These are phyloP conservation scores for Pecten maximus DNA, from an alignment of 2,888 invertebrate species.

Conservation along the genomic window DNA sequence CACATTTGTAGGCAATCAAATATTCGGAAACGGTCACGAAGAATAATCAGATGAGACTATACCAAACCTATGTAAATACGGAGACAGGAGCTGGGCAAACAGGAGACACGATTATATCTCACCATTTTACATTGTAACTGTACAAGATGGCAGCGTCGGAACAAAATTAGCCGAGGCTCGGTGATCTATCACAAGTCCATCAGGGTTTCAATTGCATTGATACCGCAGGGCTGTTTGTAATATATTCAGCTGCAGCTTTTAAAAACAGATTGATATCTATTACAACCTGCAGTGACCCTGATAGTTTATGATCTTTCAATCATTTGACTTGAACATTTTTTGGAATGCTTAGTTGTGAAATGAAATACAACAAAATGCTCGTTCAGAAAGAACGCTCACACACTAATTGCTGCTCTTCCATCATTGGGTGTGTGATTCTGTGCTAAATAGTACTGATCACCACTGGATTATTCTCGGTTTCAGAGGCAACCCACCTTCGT, in stretches of 20 bases:
- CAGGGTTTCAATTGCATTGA: not conserved
- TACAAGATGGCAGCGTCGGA: not conserved
- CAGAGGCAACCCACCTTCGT: not conserved
- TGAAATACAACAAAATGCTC: not conserved
- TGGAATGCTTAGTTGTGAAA: not conserved
- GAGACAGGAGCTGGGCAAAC: not conserved
- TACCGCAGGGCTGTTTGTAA: not conserved
- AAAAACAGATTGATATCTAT: not conserved
- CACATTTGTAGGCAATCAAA: conserved; percentile 5
- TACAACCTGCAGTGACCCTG: not conserved
- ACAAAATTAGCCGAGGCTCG: not conserved
- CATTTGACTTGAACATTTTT: conserved; percentile 23
- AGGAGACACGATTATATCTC: not conserved
- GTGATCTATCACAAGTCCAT: not conserved
- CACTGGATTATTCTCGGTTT: not conserved
- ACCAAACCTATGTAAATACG: not conserved
- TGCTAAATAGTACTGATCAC: not conserved
- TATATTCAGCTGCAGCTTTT: not conserved
- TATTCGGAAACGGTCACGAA: conserved; percentile 23
- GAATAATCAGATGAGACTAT: not conserved
- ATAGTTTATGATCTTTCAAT: not conserved
- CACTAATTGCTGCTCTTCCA: not conserved
- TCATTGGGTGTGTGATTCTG: not conserved
- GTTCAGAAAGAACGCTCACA: not conserved
- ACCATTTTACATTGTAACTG: not conserved